A percentile compares a stretch with the other conserved stretches of the same genome.
Conservation (phyloP, 35 echinoderm and acorn worm genomes). For the Ophiothrix spiculata region DNA sequence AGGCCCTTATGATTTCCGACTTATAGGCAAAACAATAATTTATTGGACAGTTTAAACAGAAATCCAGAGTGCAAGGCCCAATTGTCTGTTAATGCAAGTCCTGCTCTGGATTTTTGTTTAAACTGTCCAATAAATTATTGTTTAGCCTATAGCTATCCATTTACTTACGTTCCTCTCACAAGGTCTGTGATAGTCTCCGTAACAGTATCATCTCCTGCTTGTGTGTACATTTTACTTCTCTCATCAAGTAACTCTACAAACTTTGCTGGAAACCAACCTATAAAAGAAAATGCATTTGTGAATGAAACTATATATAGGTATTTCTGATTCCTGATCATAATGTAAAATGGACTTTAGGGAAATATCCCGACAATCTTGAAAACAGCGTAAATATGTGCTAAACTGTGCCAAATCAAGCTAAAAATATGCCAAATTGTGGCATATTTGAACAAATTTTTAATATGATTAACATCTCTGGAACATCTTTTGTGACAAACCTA, state of each 20-base stretch:
- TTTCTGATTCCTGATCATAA: not conserved
- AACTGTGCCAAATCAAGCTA: not conserved
- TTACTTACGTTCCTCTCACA: conserved; percentile 93
- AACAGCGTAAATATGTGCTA: not conserved
- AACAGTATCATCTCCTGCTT: conserved; percentile 87
- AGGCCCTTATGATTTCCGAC: too few relatives aligned
- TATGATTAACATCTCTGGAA: not conserved
- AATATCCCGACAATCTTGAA: not conserved
- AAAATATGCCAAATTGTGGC: not conserved
- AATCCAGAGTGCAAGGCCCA: too few relatives aligned
- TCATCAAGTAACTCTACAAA: conserved; percentile 98
- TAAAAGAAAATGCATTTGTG: not conserved
- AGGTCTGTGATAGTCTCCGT: conserved; percentile 98
- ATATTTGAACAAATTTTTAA: not conserved
- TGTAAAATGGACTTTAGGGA: not conserved
- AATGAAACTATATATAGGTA: not conserved
- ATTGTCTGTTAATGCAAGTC: too few relatives aligned
- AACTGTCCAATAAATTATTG: too few relatives aligned
- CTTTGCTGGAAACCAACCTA: conserved; percentile 98
- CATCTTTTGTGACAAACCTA: too few relatives aligned
- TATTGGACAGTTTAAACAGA: too few relatives aligned
- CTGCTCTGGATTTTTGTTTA: too few relatives aligned
- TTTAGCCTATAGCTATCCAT: too few relatives aligned
- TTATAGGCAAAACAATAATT: too few relatives aligned
- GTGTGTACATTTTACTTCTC: conserved; percentile 96